phyloP scores from a whole-genome alignment of 2,113 vertebrate species.

The Cavia porcellus region DNA sequence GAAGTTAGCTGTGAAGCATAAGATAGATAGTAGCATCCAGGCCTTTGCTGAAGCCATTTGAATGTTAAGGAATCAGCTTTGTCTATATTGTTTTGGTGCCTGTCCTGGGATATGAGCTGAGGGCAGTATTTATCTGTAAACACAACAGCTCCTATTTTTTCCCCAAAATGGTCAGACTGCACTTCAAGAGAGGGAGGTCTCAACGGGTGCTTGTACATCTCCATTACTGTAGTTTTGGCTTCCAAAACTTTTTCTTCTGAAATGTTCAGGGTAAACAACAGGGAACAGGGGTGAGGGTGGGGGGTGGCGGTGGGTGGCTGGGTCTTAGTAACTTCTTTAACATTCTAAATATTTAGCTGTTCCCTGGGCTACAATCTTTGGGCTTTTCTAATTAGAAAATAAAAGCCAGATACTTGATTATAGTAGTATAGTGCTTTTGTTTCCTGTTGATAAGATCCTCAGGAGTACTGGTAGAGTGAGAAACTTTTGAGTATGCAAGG shows the following conservation, averaged over 20 bases:
- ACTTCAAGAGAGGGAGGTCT: conserved; percentile 14
- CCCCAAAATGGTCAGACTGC: conserved; percentile 30
- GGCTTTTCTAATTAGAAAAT: conserved; percentile 78
- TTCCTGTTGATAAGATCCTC: conserved; percentile 51
- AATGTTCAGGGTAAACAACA: conserved; percentile 64
- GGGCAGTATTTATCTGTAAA: neutral
- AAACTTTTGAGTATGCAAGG: neutral
- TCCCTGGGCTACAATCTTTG: conserved; percentile 85
- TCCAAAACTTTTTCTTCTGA: conserved; percentile 55
- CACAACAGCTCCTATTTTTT: neutral
- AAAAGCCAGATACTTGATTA: conserved; percentile 65
- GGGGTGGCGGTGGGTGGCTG: conserved; percentile 29
- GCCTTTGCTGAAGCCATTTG: neutral
- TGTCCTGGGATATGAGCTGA: neutral
- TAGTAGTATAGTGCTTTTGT: conserved; percentile 12
- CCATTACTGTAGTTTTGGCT: conserved; percentile 61
- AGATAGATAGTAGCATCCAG: neutral
- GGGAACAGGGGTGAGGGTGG: neutral
- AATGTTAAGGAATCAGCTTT: neutral
- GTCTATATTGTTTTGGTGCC: neutral
- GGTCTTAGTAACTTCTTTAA: conserved; percentile 72
- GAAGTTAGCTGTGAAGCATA: conserved; percentile 55
- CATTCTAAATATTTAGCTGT: conserved; percentile 86
- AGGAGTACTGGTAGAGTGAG: neutral
- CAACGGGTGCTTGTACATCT: conserved; percentile 56